Percentiles rank a stretch among this genome's conserved stretches.
Conservation (phyloP, 2,113 vertebrate genomes). For the Girardinichthys multiradiatus region DNA sequence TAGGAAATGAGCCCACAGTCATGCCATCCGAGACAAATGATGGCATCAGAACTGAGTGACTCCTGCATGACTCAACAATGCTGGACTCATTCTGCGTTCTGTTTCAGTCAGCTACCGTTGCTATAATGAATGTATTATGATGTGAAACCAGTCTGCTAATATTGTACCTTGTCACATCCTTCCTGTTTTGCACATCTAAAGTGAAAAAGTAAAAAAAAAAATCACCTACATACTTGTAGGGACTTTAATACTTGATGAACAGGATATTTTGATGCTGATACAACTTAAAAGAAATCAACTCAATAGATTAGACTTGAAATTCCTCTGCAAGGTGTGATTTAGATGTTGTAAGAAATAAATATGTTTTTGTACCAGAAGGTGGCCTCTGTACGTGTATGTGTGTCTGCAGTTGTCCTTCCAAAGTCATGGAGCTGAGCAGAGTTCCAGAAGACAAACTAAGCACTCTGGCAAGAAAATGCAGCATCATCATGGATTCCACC, state of each 20-base stretch:
- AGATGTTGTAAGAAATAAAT: neutral
- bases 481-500: conserved; percentile 53
- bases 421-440: conserved; percentile 24
- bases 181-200: conserved; percentile 19
- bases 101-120: conserved; percentile 8
- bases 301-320: conserved; percentile 21
- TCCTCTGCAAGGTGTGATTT: neutral
- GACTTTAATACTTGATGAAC: conserved; percentile 5
- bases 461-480: conserved; percentile 58
- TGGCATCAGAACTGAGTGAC: conserved; percentile 54
- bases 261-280: conserved; percentile 25
- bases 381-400: conserved; percentile 22
- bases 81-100: conserved; percentile 36
- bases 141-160: conserved; percentile 20
- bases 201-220: conserved; percentile 7
- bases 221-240: conserved; percentile 12
- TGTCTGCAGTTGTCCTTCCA: conserved; percentile 23
- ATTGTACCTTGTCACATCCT: neutral
- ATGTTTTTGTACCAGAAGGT: neutral
- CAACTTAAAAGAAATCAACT: conserved; percentile 18
- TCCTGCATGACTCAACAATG: conserved; percentile 35
- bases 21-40: conserved; percentile 47
- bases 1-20: conserved; percentile 67
- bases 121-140: conserved; percentile 21
- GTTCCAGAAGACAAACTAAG: conserved; percentile 56